A percentile compares a stretch with the other conserved stretches of the same genome.
Conservation (phyloP, 2,113 vertebrate species). For the Thamnaconus septentrionalis region DNA sequence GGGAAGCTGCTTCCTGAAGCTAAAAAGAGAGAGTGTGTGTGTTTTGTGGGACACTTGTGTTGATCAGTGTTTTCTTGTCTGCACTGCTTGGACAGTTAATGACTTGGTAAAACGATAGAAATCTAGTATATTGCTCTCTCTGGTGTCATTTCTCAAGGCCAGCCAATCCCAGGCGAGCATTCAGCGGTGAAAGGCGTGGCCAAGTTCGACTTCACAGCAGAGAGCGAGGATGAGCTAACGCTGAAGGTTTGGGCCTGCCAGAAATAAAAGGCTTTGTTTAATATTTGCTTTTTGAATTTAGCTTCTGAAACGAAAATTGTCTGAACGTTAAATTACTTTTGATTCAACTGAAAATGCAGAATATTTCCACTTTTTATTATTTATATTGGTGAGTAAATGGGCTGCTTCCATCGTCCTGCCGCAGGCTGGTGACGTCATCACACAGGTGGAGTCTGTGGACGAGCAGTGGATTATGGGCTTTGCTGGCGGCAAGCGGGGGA, state of each 20-base stretch:
- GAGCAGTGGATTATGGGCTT: slow-evolving; percentile 73
- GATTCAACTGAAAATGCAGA: too few relatives aligned
- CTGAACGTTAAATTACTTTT: too few relatives aligned
- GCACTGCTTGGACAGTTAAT: too few relatives aligned
- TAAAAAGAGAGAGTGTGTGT: too few relatives aligned
- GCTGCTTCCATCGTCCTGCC: background rate
- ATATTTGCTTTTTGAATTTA: too few relatives aligned
- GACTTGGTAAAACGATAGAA: background rate
- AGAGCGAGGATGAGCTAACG: slow-evolving; percentile 88
- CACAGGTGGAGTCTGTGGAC: slow-evolving; percentile 63
- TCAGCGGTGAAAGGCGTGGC: slow-evolving; percentile 70
- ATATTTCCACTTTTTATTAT: too few relatives aligned
- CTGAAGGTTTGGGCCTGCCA: slow-evolving; percentile 78
- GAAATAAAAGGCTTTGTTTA: too few relatives aligned
- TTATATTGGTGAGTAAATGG: background rate
- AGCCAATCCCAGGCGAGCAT: slow-evolving; percentile 45
- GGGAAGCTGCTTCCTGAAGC: too few relatives aligned
- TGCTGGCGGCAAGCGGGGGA: slow-evolving; percentile 61
- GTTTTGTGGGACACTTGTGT: background rate
- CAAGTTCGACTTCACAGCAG: slow-evolving; percentile 86
- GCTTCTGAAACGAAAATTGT: too few relatives aligned
- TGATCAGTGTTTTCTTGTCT: background rate
- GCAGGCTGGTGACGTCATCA: slow-evolving; percentile 70
- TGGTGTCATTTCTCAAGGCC: slow-evolving; percentile 43
- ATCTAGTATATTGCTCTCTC: background rate